These are phyloP conservation scores for Polylopha cassiicola DNA, from an alignment of 2,888 invertebrate genomes.

Conservation along the genomic window DNA sequence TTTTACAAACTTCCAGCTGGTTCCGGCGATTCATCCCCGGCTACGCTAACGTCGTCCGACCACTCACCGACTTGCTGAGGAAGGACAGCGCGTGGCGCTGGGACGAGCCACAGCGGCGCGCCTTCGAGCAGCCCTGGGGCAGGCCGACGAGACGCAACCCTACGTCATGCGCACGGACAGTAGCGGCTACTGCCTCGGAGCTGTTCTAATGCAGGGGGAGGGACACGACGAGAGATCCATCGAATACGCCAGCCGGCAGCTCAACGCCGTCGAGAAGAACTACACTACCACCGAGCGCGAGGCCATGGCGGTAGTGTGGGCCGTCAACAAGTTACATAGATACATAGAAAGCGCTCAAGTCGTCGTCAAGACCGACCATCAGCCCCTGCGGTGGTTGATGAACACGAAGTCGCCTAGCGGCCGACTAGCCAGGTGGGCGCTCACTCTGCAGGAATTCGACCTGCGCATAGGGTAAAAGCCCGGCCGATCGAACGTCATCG, in stretches of 20 bases:
- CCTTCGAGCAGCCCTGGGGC: constrained; percentile 24
- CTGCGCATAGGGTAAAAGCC: constrained; percentile 38
- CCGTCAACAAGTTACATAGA: constrained; percentile 41
- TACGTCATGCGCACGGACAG: constrained; percentile 29
- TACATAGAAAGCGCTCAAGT: constrained; percentile 47
- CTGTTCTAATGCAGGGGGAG: constrained; percentile 27
- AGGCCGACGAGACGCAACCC: constrained; percentile 26
- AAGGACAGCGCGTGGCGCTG: no score
- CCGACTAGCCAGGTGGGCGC: constrained; percentile 53
- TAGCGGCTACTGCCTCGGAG: constrained; percentile 28
- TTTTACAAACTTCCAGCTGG: no score
- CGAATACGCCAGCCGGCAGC: constrained; percentile 27
- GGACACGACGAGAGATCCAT: constrained; percentile 22
- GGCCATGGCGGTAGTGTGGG: constrained; percentile 41
- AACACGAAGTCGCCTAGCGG: constrained; percentile 41
- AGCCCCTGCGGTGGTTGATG: constrained; percentile 48
- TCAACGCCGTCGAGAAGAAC: constrained; percentile 36
- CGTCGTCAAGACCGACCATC: constrained; percentile 51
- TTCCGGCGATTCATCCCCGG: no score
- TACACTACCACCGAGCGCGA: constrained; percentile 45
- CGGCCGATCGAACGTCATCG: constrained; percentile 38
- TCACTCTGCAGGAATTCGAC: constrained; percentile 41
- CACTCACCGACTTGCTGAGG: no score
- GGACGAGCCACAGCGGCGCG: no score
- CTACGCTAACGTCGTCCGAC: no score